phyloP scores from a whole-genome alignment of 2,113 vertebrate species.

The Leptodactylus fuscus region DNA sequence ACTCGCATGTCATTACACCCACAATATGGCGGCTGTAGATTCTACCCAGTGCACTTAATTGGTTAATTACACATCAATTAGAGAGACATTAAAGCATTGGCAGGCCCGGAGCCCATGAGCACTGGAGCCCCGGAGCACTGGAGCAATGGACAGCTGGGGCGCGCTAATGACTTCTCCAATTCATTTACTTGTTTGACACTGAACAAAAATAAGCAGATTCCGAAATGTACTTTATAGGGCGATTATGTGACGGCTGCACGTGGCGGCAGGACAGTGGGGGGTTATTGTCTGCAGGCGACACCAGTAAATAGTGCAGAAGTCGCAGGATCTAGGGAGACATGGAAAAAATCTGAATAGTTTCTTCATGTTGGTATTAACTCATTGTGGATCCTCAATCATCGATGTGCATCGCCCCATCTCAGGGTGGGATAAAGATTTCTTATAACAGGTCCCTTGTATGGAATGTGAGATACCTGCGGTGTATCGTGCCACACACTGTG shows the following conservation, averaged over 20 bases:
- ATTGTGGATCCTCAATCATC: too few species aligned
- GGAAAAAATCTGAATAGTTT: neutral
- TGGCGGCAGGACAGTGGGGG: neutral
- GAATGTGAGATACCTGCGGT: too few species aligned
- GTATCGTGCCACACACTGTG: too few species aligned
- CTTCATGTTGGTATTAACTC: neutral
- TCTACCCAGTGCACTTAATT: slow-evolving; percentile 3
- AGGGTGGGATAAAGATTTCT: too few species aligned
- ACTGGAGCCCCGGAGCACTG: neutral
- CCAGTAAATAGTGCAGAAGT: neutral
- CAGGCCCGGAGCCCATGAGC: neutral
- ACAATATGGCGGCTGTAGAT: neutral
- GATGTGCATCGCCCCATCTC: too few species aligned
- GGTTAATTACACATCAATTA: slow-evolving; percentile 32
- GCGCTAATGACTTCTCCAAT: neutral
- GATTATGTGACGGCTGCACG: neutral
- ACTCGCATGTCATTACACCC: neutral
- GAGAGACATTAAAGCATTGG: neutral
- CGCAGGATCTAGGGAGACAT: too few species aligned
- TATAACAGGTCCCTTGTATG: too few species aligned
- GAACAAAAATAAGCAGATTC: neutral
- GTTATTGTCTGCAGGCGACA: neutral
- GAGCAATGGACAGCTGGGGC: slow-evolving; percentile 12
- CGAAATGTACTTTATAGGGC: neutral
- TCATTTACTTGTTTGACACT: slow-evolving; percentile 3